Evolutionary conservation across 2,888 invertebrate species (phyloP), one percentile per base, ranked within the genome.

Genomic region (Lissocephala sabroskyi): DNA sequence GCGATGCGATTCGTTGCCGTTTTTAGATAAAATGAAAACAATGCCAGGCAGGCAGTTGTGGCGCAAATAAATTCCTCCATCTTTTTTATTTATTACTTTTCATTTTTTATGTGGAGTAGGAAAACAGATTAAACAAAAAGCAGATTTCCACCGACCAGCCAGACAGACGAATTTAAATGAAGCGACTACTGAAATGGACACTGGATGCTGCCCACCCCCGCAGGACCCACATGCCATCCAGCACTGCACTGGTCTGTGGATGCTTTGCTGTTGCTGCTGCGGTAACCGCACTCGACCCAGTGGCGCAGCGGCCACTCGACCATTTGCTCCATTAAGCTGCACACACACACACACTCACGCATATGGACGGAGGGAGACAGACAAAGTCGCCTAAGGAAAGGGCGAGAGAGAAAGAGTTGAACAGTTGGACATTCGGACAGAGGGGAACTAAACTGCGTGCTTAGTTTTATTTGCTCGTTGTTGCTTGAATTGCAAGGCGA

Each of bases 151-250:
- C n/a, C n/a, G n/a, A n/a, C n/a, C n/a, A n/a, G n/a, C 13, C 13
- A 14, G 35, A 64, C 64, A 68, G 75, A 66, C 75, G 71, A 71
- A 68, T 68, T 68, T 71, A 74, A 68, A 68, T 75, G 75, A 74
- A 68, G 71, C 68, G 53, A 57, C 67, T 74, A 35, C 35, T 16
- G 14, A 35, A 30, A 9, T 35, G 14, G 10, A 16, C 35, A 13
- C 13, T 32, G 13, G 30, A 32, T n/a, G n/a, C 23, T 5, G 23
- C 23, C 23, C 4, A 23, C 3, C 23, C 23, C 23, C 3, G 7
- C 3, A 23, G 4, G 4, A 7, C 23, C 23, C 7, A 6, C 39
- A 11, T 19, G 7, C 28, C 10, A n/a, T 48, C 17, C 9, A 23
- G 7, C 23, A 23, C 3, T 23, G n/a, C 23, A 23, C 23, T 23